phyloP scores from a whole-genome alignment of 2,888 invertebrate genomes.

The Trachelus tabidus region DNA sequence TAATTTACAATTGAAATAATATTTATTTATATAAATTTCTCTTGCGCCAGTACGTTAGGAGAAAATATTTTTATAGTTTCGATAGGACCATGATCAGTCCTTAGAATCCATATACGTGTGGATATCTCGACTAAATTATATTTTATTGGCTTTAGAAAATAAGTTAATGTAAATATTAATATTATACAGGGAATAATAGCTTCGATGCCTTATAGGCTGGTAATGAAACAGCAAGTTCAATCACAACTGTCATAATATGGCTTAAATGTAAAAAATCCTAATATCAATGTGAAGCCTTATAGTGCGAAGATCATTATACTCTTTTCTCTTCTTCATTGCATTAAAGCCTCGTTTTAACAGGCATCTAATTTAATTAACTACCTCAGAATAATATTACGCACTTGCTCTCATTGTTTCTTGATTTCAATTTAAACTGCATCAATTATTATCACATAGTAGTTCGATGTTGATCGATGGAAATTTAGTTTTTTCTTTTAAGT shows the following conservation, averaged over 20 bases:
- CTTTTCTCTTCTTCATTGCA: not conserved
- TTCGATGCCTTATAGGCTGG: not conserved
- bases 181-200: not conserved
- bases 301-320: not conserved
- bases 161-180: not conserved
- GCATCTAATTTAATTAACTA: not conserved
- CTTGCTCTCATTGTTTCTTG: not conserved
- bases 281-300: not conserved
- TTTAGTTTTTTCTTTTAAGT: not conserved
- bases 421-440: not conserved
- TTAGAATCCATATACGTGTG: not conserved
- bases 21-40: constrained; percentile 4
- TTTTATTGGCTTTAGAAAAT: not conserved
- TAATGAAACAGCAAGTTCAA: not conserved
- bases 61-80: not conserved
- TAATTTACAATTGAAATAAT: not conserved
- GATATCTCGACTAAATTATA: not conserved
- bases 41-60: not conserved
- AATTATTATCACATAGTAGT: not conserved
- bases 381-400: not conserved
- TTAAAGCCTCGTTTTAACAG: not conserved
- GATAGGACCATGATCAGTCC: not conserved
- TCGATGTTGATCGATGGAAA: not conserved
- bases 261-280: not conserved
- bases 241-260: not conserved